Conservation (phyloP, 1,140 invertebrate species). For the Scaptomyza montana region DNA sequence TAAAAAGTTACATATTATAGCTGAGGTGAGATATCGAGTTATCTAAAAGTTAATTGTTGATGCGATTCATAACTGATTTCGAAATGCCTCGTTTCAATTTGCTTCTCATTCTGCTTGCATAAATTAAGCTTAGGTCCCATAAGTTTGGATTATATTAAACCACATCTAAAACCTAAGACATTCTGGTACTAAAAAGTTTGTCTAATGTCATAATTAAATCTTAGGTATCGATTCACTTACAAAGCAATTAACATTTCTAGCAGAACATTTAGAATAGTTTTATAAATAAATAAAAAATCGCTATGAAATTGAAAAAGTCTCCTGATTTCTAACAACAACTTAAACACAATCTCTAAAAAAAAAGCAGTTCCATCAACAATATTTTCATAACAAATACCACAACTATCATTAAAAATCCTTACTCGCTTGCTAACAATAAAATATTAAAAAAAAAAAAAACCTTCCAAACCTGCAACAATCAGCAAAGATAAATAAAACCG, state of each 20-base stretch:
- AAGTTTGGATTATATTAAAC: constrained; percentile 17
- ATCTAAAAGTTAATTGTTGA: constrained; percentile 28
- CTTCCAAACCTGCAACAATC: background rate
- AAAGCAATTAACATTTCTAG: background rate
- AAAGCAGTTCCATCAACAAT: too few relatives aligned
- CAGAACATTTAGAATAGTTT: too few relatives aligned
- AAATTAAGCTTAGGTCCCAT: constrained; percentile 8
- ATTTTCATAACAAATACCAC: too few relatives aligned
- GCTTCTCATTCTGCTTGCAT: constrained; percentile 21
- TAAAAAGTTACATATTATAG: constrained; percentile 77
- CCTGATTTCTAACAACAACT: too few relatives aligned
- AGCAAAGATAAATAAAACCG: background rate
- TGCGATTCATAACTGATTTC: constrained; percentile 21
- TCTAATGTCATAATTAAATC: background rate
- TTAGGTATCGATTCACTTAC: too few relatives aligned
- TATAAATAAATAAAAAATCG: too few relatives aligned
- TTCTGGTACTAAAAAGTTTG: background rate
- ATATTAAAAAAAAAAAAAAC: too few relatives aligned
- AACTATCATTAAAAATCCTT: too few relatives aligned
- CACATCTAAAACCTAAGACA: constrained; percentile 9
- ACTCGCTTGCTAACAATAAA: too few relatives aligned
- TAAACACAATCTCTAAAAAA: too few relatives aligned
- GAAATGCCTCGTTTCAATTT: constrained; percentile 6
- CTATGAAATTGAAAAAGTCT: too few relatives aligned
- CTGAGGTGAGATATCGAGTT: constrained; percentile 71